These are phyloP conservation scores for Nyctibius bracteatus DNA, from an alignment of 2,113 vertebrate species.

Conservation along the genomic window DNA sequence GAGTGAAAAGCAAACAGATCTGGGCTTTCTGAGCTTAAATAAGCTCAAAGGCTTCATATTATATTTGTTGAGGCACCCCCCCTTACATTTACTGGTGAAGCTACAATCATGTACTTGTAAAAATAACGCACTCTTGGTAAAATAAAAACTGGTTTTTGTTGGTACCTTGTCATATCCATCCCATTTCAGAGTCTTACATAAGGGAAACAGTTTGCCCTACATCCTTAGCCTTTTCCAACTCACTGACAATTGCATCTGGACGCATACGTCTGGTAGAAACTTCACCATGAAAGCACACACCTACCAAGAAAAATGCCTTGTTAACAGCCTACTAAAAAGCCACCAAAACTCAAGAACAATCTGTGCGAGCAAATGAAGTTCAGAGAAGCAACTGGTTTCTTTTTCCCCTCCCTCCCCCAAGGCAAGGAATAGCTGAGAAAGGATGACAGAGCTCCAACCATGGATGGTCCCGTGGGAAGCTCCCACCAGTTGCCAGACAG, in stretches of 20 bases:
- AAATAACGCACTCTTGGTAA: not conserved
- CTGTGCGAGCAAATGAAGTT: not conserved
- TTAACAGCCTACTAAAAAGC: not conserved
- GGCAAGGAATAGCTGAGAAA: not conserved
- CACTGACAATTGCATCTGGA: not conserved
- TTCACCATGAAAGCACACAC: not conserved
- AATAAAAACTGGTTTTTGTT: not conserved
- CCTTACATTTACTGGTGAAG: not conserved
- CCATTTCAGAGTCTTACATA: not conserved
- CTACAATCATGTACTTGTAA: not conserved
- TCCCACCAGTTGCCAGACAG: not conserved
- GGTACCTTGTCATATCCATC: not conserved
- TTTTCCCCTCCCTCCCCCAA: not conserved
- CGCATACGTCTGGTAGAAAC: not conserved
- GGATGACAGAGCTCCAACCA: not conserved
- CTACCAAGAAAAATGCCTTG: not conserved
- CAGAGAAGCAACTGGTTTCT: not conserved
- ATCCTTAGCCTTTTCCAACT: not conserved
- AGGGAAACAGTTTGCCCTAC: not conserved
- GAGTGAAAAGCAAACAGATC: not conserved
- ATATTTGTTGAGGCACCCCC: not conserved
- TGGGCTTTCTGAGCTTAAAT: not conserved
- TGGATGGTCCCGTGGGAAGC: not conserved
- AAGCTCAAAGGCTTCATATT: rapidly evolving
- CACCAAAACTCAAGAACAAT: not conserved